Percentiles rank a stretch among this genome's conserved stretches.
These are phyloP conservation scores for Epizoanthus scotinus DNA, from an alignment of 92 coral and sea anemone species.

Conservation along the genomic window DNA sequence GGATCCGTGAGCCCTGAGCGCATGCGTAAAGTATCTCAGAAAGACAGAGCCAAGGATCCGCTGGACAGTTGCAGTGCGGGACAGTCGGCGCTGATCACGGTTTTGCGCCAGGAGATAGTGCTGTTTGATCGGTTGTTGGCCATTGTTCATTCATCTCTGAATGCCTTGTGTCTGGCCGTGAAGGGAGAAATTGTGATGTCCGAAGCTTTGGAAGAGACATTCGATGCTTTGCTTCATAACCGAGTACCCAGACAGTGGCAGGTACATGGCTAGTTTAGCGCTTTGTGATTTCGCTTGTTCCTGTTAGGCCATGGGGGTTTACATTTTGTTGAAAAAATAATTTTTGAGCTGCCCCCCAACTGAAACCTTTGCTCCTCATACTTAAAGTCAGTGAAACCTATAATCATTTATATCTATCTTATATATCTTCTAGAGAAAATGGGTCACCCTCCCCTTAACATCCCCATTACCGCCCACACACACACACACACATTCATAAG, in stretches of 20 bases:
- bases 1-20: slow-evolving; percentile 48
- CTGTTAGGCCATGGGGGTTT: too few species aligned
- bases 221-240: slow-evolving; percentile 79
- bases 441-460: too few species aligned
- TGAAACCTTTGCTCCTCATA: too few species aligned
- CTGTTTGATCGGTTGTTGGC: slow-evolving; percentile 79
- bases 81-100: slow-evolving; percentile 72
- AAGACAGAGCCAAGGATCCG: slow-evolving; percentile 44
- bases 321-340: too few species aligned
- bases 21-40: slow-evolving; percentile 32
- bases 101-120: slow-evolving; percentile 79
- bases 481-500: too few species aligned
- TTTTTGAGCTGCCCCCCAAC: too few species aligned
- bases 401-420: too few species aligned
- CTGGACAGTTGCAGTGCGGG: slow-evolving; percentile 37
- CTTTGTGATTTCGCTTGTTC: not conserved
- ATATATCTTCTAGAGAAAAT: too few species aligned
- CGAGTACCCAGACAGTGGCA: slow-evolving; percentile 90
- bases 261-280: slow-evolving; percentile 45
- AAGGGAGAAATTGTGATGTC: slow-evolving; percentile 90
- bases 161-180: slow-evolving; percentile 70
- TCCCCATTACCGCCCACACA: too few species aligned
- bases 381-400: too few species aligned
- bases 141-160: slow-evolving; percentile 78
- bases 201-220: slow-evolving; percentile 78